phyloP scores from a whole-genome alignment of 2,113 vertebrate species.

The Triplophysa siluroides region DNA sequence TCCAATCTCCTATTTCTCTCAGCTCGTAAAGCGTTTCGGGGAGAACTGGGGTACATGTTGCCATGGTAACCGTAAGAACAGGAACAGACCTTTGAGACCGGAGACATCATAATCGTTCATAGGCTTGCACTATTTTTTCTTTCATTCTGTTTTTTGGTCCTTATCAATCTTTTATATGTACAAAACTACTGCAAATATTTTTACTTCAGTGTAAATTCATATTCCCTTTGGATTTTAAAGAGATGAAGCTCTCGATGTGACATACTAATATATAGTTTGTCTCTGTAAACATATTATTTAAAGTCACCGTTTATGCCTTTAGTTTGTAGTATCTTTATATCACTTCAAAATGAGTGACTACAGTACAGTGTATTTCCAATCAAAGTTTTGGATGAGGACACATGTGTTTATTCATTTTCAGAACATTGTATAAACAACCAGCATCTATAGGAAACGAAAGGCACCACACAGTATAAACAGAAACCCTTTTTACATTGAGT shows the following conservation, averaged over 20 bases:
- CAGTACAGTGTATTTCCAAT: too few species aligned
- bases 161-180: background rate
- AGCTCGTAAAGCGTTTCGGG: conserved; percentile 41
- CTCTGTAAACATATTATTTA: too few species aligned
- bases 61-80: conserved; percentile 49
- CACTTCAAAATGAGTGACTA: too few species aligned
- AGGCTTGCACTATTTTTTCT: conserved; percentile 1
- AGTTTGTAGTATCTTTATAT: too few species aligned
- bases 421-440: background rate
- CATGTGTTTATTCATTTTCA: too few species aligned
- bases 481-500: background rate
- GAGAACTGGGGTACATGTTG: conserved; percentile 47
- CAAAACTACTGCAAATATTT: too few species aligned
- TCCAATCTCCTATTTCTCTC: conserved; percentile 20
- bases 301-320: too few species aligned
- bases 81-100: conserved; percentile 42
- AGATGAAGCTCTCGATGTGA: too few species aligned
- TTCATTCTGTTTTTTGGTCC: background rate
- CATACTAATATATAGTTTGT: too few species aligned
- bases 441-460: background rate
- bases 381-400: too few species aligned
- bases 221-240: too few species aligned
- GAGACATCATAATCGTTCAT: conserved; percentile 42
- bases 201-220: too few species aligned
- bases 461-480: background rate